phyloP scores from a whole-genome alignment of 2,113 vertebrate species.

The Tupaia chinensis region DNA sequence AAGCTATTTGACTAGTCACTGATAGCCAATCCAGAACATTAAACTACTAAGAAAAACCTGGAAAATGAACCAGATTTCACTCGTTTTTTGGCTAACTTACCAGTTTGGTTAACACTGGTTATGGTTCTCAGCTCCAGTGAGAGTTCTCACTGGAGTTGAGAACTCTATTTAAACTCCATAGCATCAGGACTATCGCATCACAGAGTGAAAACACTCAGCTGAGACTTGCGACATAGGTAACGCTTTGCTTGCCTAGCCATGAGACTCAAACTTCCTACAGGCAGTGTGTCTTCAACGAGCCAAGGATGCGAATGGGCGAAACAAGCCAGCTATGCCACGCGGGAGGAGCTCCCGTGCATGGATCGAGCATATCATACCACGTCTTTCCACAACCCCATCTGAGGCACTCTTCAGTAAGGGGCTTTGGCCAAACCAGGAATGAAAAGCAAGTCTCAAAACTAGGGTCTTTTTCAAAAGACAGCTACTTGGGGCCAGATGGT shows the following conservation, averaged over 20 bases:
- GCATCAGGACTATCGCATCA: background rate
- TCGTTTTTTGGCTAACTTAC: background rate
- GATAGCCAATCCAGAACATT: background rate
- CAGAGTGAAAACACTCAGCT: background rate
- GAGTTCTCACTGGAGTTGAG: too few relatives aligned
- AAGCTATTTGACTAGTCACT: background rate
- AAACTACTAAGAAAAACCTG: background rate
- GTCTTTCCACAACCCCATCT: background rate
- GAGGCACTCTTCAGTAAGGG: background rate
- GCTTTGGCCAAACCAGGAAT: background rate
- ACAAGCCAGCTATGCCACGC: too few relatives aligned
- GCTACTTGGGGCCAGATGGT: background rate
- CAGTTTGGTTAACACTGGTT: background rate
- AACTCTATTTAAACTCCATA: too few relatives aligned
- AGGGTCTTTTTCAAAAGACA: conserved; percentile 24
- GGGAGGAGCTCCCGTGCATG: background rate
- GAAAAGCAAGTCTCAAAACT: background rate
- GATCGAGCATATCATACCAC: background rate
- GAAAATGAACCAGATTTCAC: background rate
- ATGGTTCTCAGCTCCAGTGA: background rate
- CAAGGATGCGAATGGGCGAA: background rate
- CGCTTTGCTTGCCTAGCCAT: background rate
- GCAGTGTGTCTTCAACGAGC: background rate
- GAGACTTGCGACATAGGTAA: background rate
- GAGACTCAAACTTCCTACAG: background rate